These are phyloP conservation scores for Paradoxurus hermaphroditus DNA, from an alignment of 2,113 vertebrate genomes.

Conservation along the genomic window DNA sequence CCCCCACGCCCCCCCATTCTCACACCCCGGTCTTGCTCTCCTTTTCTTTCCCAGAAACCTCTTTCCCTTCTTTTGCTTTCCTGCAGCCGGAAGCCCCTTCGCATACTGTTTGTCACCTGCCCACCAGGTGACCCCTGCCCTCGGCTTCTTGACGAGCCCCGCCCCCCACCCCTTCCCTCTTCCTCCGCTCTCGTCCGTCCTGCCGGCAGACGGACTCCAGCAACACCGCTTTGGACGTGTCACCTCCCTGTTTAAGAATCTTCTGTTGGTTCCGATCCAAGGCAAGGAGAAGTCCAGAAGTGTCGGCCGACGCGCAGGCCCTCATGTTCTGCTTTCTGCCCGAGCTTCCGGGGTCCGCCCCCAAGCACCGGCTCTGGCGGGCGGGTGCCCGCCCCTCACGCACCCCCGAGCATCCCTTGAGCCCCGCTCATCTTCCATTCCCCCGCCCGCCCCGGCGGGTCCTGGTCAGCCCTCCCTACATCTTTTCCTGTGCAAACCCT, in stretches of 20 bases:
- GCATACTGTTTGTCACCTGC: accelerated
- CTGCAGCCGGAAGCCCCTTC: background rate
- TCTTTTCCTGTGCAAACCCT: background rate
- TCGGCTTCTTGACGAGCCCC: background rate
- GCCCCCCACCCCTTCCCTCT: background rate
- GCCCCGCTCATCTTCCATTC: background rate
- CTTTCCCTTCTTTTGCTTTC: background rate
- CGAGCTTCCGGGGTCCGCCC: accelerated
- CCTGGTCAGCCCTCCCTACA: background rate
- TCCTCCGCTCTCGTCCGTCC: background rate
- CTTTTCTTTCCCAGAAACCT: background rate
- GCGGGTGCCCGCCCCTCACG: accelerated
- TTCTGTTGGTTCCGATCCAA: background rate
- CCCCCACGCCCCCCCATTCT: background rate
- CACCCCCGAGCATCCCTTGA: background rate
- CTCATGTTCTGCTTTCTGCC: background rate
- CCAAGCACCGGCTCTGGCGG: accelerated
- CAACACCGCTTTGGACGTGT: background rate
- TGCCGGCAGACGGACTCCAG: background rate
- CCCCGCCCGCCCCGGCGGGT: background rate
- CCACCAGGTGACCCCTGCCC: accelerated
- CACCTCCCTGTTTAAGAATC: background rate
- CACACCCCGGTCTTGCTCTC: background rate
- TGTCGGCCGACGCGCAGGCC: accelerated
- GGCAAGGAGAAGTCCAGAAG: background rate